Conservation (phyloP, 1,140 invertebrate genomes). For the Caenorhabditis inopinata region DNA sequence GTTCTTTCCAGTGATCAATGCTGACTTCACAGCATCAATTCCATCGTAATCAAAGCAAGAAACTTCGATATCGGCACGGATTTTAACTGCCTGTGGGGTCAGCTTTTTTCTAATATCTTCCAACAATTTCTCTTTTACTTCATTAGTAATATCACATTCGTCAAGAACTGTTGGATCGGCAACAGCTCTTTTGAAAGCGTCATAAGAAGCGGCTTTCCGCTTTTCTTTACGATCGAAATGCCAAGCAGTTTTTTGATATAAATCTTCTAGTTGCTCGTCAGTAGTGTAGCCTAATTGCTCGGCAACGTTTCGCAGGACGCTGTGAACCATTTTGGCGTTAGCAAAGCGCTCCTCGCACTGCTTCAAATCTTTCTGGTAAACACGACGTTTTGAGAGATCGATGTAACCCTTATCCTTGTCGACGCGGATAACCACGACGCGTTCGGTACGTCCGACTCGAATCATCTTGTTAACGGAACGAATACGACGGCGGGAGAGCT, state of each 20-base stretch:
- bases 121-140: slow-evolving; percentile 86
- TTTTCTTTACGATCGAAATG: slow-evolving; percentile 96
- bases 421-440: slow-evolving; percentile 97
- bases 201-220: slow-evolving; percentile 90
- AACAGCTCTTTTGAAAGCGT: slow-evolving; percentile 97
- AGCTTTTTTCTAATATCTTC: slow-evolving; percentile 93
- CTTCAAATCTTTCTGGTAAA: slow-evolving; percentile 93
- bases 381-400: slow-evolving; percentile 96
- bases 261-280: slow-evolving; percentile 87
- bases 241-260: slow-evolving; percentile 98
- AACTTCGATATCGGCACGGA: slow-evolving; percentile 83
- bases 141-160: slow-evolving; percentile 89
- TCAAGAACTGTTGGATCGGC: slow-evolving; percentile 89
- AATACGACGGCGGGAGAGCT: slow-evolving; percentile 94
- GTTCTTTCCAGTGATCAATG: slow-evolving; percentile 85
- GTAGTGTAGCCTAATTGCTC: slow-evolving; percentile 86
- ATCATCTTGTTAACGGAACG: slow-evolving; percentile 99
- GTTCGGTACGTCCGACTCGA: slow-evolving; percentile 94
- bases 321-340: slow-evolving; percentile 85
- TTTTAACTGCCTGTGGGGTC: slow-evolving; percentile 92
- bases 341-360: slow-evolving; percentile 97
- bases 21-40: slow-evolving; percentile 95
- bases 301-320: slow-evolving; percentile 92
- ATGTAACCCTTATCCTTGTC: slow-evolving; percentile 99
- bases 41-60: slow-evolving; percentile 96